Conservation (phyloP, 2,113 vertebrate genomes). For the Hylia prasina region DNA sequence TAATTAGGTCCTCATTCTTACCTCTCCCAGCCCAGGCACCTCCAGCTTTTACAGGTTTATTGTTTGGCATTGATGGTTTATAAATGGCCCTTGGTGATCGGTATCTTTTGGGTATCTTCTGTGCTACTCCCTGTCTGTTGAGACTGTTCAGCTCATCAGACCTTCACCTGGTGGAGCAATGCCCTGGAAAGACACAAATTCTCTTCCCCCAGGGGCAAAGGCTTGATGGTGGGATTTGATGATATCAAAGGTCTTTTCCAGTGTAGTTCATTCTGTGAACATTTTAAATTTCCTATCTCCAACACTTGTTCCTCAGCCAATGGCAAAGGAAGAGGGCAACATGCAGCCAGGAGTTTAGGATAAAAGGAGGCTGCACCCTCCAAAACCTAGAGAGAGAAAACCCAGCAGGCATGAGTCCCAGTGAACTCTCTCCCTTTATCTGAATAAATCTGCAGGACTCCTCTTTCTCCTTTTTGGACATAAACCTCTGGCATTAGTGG, state of each 20-base stretch:
- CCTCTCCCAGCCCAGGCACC: neutral
- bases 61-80: neutral
- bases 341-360: accelerated
- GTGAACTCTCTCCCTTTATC: neutral
- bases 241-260: neutral
- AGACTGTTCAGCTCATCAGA: neutral
- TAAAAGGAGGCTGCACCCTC: neutral
- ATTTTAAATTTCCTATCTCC: neutral
- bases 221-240: neutral
- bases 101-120: neutral
- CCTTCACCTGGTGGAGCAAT: neutral
- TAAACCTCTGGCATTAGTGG: too few species aligned
- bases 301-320: neutral
- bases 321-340: neutral
- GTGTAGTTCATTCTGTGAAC: neutral
- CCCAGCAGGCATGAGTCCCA: accelerated
- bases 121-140: neutral
- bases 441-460: neutral
- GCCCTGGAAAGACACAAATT: neutral
- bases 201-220: neutral
- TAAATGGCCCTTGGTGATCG: accelerated
- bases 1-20: neutral
- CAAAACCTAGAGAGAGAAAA: neutral
- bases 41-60: neutral
- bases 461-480: neutral